phyloP scores from a whole-genome alignment of 2,113 vertebrate genomes.

The Halichoerus grypus region DNA sequence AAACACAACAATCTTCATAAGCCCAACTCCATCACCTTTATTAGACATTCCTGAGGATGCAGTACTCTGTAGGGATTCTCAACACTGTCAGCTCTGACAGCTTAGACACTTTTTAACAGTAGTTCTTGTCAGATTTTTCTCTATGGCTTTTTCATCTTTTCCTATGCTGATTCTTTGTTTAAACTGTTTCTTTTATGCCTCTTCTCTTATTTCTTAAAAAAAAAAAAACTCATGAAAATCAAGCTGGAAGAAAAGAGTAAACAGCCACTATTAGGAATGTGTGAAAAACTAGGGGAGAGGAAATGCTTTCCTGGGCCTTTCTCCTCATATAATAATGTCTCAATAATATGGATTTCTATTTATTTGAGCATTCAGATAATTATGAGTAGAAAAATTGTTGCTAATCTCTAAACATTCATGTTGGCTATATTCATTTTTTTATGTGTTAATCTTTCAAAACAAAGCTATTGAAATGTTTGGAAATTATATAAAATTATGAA shows the following conservation, averaged over 20 bases:
- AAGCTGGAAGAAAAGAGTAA: not conserved
- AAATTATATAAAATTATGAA: not conserved
- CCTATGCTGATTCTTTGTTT: constrained; percentile 52
- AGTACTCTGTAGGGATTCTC: constrained; percentile 11
- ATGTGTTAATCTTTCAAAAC: not conserved
- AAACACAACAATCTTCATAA: not conserved
- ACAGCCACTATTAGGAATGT: not conserved
- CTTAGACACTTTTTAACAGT: constrained; percentile 23
- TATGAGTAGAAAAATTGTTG: not conserved
- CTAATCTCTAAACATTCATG: not conserved
- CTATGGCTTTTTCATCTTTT: constrained; percentile 56
- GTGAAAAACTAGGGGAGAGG: not conserved
- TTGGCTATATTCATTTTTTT: not conserved
- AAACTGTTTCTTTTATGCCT: constrained; percentile 55
- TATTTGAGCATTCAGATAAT: not conserved
- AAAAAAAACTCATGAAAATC: constrained; percentile 12
- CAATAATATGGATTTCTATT: not conserved
- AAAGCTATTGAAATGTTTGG: not conserved
- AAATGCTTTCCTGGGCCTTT: not conserved
- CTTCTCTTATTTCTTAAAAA: not conserved
- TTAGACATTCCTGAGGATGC: constrained; percentile 6
- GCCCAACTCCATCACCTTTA: not conserved
- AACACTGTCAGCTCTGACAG: constrained; percentile 62
- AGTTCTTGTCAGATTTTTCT: constrained; percentile 72
- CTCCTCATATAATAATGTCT: not conserved